phyloP scores from a whole-genome alignment of 2,797 vertebrate genomes.

The Aplochiton taeniatus region DNA sequence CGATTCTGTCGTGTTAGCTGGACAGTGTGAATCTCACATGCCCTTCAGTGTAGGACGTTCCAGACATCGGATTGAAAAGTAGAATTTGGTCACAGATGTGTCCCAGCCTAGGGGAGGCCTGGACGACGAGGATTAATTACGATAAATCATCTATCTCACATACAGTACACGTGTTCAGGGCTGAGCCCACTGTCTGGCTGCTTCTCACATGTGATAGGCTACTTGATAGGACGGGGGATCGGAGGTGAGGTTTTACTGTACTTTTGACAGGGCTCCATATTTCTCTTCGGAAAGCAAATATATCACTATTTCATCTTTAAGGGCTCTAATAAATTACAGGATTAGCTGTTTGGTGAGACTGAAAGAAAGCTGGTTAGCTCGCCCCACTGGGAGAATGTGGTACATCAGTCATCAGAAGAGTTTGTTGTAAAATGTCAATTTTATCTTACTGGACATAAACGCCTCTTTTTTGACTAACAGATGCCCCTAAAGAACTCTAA shows the following conservation, averaged over 20 bases:
- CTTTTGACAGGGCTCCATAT: slow-evolving; percentile 39
- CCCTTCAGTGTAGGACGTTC: slow-evolving; percentile 65
- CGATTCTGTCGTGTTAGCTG: not conserved
- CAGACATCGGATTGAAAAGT: slow-evolving; percentile 70
- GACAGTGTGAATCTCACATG: slow-evolving; percentile 61
- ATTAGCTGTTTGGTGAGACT: slow-evolving; percentile 45
- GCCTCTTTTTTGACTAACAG: no score
- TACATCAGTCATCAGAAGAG: no score
- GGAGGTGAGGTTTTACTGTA: slow-evolving; percentile 33
- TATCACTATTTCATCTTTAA: slow-evolving; percentile 47
- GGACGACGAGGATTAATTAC: slow-evolving; percentile 75
- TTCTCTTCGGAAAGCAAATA: slow-evolving; percentile 52
- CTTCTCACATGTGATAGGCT: not conserved
- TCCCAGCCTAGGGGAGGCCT: slow-evolving; percentile 50
- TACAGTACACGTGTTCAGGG: slow-evolving; percentile 57
- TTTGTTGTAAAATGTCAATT: no score
- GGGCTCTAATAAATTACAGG: slow-evolving; percentile 43
- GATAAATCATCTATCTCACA: slow-evolving; percentile 65
- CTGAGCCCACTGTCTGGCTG: slow-evolving; percentile 37
- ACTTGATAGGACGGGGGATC: not conserved
- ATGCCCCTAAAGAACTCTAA: no score
- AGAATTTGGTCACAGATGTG: slow-evolving; percentile 73
- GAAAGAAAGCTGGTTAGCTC: no score
- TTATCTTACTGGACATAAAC: no score
- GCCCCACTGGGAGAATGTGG: no score